These are phyloP conservation scores for Mayetiola destructor DNA, from an alignment of 2,888 invertebrate genomes.

Conservation along the genomic window DNA sequence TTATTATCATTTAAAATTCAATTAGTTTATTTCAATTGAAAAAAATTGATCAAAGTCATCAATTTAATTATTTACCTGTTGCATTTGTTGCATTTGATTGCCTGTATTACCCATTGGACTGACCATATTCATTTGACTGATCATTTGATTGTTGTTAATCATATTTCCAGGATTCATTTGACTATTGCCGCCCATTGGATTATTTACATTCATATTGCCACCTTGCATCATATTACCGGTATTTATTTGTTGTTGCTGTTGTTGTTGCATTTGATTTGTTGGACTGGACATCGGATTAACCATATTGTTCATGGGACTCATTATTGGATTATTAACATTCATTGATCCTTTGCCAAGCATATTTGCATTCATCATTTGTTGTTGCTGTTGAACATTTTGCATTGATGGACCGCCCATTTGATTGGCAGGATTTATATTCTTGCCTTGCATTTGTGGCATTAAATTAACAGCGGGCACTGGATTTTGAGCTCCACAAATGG, in stretches of 20 bases:
- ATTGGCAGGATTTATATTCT: neutral
- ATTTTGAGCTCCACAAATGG: neutral
- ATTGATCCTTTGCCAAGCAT: neutral
- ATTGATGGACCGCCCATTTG: constrained; percentile 33
- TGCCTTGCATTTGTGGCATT: constrained; percentile 6
- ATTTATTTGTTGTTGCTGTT: neutral
- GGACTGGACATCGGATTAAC: neutral
- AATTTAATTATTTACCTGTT: constrained; percentile 11
- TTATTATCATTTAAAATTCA: too few species aligned
- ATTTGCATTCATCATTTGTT: constrained; percentile 5
- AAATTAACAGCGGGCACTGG: neutral
- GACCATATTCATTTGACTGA: constrained; percentile 14
- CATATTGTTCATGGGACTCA: neutral
- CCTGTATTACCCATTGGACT: neutral
- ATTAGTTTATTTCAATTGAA: neutral
- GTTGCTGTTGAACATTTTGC: constrained; percentile 26
- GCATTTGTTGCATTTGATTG: constrained; percentile 5
- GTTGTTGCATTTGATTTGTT: constrained; percentile 1
- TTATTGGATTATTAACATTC: neutral
- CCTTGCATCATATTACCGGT: neutral
- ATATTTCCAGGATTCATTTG: neutral
- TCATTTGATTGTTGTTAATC: constrained; percentile 17
- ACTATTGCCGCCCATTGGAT: constrained; percentile 1
- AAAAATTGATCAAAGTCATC: neutral
- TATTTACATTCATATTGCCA: neutral